Base-by-base conservation (phyloP, 2,113 vertebrate species). In the Pimephales promelas region DNA sequence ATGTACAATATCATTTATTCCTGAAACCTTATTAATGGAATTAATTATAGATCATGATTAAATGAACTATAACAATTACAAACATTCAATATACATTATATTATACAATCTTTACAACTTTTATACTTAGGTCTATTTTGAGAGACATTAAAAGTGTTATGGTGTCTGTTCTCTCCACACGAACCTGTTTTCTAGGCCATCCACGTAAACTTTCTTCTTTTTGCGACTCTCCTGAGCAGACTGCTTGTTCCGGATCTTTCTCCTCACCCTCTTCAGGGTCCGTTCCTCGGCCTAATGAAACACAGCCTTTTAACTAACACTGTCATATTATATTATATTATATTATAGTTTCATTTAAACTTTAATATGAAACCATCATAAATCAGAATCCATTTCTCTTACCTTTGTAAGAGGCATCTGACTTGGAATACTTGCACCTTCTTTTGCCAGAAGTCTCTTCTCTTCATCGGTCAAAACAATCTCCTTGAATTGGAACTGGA, bases 211-310 rank as follows among this genome's bases (percentile, higher is more conserved):
- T 89, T 96, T 97, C 91, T 96, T 97, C 91, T 96, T 95, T 85
- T 93, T 95, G 49, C 95, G 95, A 84, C 96, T 97, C 83, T 96
- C 95, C 88, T 96, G 96, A 87, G 96, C 96, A 2, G 96, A 96
- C 83, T 95, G 96, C 90, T 96, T 98, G 90, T 97, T 99, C 52
- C 95, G 92, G 89, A 97, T 97, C 93, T 97, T 99, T 86, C 95
- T 95, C 81, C 96, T 92, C 36, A 96, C 92, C 36, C 94, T 93
- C 88, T 96, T 97, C 89, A 96, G 88, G 61, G 94, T 91, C 82
- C 93, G 92, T 81, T 99, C 97, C 82, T 98, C 96, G 1, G 93
- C 87, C 97, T 99, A 28, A 40, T 72, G 18, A 71, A 20, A 43
- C 49, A 84, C 61, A 59, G 6, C 22, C 59, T 47, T 74, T 68